Conservation (phyloP, 2,888 invertebrate species). For the Cataglyphis livida region DNA sequence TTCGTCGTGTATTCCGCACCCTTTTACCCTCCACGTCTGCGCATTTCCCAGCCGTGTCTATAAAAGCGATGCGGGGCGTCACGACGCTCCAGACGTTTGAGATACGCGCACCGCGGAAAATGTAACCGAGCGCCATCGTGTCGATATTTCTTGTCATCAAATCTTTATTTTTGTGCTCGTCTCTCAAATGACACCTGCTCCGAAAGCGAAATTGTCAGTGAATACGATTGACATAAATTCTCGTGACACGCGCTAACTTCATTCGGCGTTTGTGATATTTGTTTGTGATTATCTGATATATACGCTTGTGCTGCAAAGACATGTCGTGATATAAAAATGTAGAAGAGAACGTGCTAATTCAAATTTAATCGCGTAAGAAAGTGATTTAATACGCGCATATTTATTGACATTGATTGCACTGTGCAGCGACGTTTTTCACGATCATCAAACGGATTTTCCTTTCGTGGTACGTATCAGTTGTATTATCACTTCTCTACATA, state of each 20-base stretch:
- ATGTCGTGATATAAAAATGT: constrained; percentile 34
- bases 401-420: constrained; percentile 23
- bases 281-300: constrained; percentile 11
- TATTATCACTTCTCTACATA: neutral
- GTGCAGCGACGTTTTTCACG: constrained; percentile 20
- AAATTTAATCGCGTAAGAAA: neutral
- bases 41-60: constrained; percentile 76
- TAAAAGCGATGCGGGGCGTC: constrained; percentile 81
- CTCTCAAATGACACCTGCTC: constrained; percentile 43
- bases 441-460: constrained; percentile 35
- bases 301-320: constrained; percentile 4
- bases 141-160: constrained; percentile 23
- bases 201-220: constrained; percentile 14
- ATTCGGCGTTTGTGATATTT: constrained; percentile 6
- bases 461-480: constrained; percentile 54
- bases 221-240: constrained; percentile 6
- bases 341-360: constrained; percentile 4
- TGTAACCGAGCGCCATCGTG: constrained; percentile 70
- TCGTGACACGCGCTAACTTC: neutral
- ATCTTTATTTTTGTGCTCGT: constrained; percentile 34
- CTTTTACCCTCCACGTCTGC: constrained; percentile 78
- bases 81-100: constrained; percentile 82
- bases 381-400: constrained; percentile 7
- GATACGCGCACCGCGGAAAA: constrained; percentile 80
- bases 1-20: constrained; percentile 45